phyloP scores from a whole-genome alignment of 2,888 invertebrate genomes.

The Hirtodrosophila alboralis region DNA sequence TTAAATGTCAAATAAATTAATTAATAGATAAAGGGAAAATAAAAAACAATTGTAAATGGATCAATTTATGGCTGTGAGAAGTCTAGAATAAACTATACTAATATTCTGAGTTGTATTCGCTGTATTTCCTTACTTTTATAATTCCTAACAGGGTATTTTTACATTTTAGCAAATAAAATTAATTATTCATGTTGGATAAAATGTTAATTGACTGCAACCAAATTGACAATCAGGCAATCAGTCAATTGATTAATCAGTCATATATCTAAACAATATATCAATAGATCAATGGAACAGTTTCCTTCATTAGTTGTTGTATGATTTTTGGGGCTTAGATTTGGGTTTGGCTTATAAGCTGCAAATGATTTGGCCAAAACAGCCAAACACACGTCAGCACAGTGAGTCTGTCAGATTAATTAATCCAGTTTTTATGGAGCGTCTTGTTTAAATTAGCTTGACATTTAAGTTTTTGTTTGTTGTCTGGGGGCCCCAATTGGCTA shows the following conservation, averaged over 20 bases:
- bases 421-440: conserved; percentile 72
- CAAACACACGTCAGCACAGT: conserved; percentile 26
- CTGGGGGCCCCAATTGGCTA: conserved; percentile 25
- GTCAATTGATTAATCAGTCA: conserved; percentile 51
- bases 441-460: conserved; percentile 77
- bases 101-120: too few species aligned
- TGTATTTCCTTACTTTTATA: too few species aligned
- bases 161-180: conserved; percentile 18
- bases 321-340: conserved; percentile 2
- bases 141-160: too few species aligned
- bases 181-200: conserved; percentile 37
- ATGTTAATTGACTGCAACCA: conserved; percentile 39
- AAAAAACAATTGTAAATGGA: too few species aligned
- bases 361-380: conserved; percentile 32
- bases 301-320: conserved; percentile 40
- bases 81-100: too few species aligned
- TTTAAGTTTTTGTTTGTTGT: too few species aligned
- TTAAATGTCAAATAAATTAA: too few species aligned
- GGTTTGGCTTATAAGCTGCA: conserved; percentile 16
- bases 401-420: conserved; percentile 65
- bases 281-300: conserved; percentile 13
- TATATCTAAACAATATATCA: conserved; percentile 16
- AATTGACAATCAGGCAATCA: conserved; percentile 35
- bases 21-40: too few species aligned
- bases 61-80: too few species aligned